Percentiles rank a stretch among this genome's conserved stretches.
phyloP scores from a whole-genome alignment of 2,113 vertebrate genomes.

The Anas platyrhynchos region DNA sequence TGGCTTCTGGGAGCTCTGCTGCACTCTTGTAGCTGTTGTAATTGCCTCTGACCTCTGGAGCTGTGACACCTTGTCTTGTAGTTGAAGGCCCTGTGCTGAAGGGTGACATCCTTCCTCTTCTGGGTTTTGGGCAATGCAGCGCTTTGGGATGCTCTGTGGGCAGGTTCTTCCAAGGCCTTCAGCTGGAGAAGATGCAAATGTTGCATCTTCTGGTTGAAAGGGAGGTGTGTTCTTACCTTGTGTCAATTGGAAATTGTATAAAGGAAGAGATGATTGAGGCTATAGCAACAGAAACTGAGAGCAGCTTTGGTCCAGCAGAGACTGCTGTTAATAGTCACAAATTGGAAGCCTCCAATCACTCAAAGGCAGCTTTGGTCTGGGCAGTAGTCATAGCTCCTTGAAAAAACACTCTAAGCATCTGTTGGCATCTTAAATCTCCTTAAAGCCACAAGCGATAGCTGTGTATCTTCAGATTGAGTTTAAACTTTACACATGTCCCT shows the following conservation, averaged over 20 bases:
- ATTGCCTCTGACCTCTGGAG: neutral
- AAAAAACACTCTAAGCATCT: neutral
- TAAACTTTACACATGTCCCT: neutral
- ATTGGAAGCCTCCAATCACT: neutral
- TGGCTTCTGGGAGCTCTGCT: neutral
- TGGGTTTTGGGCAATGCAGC: too few relatives aligned
- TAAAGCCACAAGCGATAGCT: neutral
- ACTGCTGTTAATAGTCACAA: neutral
- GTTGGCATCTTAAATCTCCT: neutral
- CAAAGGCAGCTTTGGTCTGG: neutral
- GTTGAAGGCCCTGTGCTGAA: neutral
- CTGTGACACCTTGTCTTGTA: neutral
- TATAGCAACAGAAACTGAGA: neutral
- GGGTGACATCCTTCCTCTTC: neutral
- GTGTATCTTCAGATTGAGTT: neutral
- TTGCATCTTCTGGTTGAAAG: neutral
- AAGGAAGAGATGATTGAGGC: neutral
- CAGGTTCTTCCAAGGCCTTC: neutral
- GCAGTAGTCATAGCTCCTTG: neutral
- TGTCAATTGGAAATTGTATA: neutral
- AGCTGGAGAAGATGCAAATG: neutral
- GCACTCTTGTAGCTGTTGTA: neutral
- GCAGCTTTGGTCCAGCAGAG: neutral
- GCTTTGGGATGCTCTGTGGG: neutral
- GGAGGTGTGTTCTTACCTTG: neutral